These are phyloP conservation scores for Megaceryle torquata DNA, from an alignment of 2,113 vertebrate species.

Conservation along the genomic window DNA sequence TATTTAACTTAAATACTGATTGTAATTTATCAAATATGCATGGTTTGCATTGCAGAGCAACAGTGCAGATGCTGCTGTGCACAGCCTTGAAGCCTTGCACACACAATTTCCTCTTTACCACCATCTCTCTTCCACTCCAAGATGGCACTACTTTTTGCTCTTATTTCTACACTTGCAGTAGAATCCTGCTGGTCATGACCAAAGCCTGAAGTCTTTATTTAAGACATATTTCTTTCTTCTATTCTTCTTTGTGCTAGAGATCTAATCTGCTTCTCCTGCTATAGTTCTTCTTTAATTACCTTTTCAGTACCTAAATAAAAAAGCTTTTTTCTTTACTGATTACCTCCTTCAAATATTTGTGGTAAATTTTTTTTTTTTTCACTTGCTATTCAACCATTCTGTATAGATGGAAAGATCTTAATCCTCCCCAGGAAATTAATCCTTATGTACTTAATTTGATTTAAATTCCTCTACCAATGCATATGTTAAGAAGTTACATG, in stretches of 20 bases:
- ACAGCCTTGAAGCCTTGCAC: neutral
- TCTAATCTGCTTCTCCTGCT: neutral
- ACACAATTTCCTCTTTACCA: accelerated
- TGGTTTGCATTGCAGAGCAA: neutral
- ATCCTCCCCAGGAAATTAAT: constrained; percentile 26
- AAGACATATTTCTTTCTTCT: neutral
- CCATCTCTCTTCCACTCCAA: neutral
- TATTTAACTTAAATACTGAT: neutral
- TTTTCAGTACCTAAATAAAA: neutral
- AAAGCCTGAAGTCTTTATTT: neutral
- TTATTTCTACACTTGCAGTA: neutral
- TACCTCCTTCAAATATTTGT: constrained; percentile 10
- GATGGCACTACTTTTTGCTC: neutral
- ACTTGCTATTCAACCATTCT: neutral
- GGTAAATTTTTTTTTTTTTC: neutral
- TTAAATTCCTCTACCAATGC: neutral
- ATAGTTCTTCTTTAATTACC: neutral
- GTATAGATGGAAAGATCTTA: neutral
- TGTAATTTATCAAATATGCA: neutral
- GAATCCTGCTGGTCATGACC: neutral
- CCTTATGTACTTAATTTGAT: neutral
- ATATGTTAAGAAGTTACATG: neutral
- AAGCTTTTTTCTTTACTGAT: neutral
- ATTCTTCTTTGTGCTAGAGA: neutral
- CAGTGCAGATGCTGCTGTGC: neutral